phyloP scores from a whole-genome alignment of 2,888 invertebrate genomes.

The Yponomeuta evonymella region DNA sequence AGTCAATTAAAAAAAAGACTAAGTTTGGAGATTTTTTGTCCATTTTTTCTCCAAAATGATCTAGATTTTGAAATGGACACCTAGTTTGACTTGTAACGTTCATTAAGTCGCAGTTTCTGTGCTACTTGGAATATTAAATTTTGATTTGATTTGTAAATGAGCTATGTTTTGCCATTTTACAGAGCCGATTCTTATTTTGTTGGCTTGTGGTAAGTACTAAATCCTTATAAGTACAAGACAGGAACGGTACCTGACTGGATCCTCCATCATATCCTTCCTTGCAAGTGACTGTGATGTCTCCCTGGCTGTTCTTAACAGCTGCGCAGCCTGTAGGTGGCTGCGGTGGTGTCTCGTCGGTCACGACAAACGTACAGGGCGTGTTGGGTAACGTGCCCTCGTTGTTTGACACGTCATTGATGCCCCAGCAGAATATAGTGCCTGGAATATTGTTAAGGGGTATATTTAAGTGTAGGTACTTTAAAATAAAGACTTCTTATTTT shows the following conservation, averaged over 20 bases:
- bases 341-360: slow-evolving; percentile 60
- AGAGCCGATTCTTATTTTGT: too few relatives aligned
- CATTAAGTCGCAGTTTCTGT: too few relatives aligned
- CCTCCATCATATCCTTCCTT: slow-evolving; percentile 61
- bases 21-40: too few relatives aligned
- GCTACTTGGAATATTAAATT: too few relatives aligned
- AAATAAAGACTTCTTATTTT: background rate
- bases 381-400: slow-evolving; percentile 33
- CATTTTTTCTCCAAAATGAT: too few relatives aligned
- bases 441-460: slow-evolving; percentile 6
- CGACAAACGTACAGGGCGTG: slow-evolving; percentile 50
- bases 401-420: slow-evolving; percentile 44
- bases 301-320: slow-evolving; percentile 36
- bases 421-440: slow-evolving; percentile 60
- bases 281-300: slow-evolving; percentile 51
- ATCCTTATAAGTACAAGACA: too few relatives aligned
- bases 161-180: too few relatives aligned
- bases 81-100: too few relatives aligned
- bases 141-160: too few relatives aligned
- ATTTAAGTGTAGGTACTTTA: background rate
- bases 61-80: too few relatives aligned
- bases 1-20: too few relatives aligned
- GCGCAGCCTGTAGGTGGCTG: slow-evolving; percentile 48
- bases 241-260: slow-evolving; percentile 45
- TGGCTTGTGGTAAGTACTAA: too few relatives aligned